Conservation (phyloP, 2,888 invertebrate genomes). For the Phaedon cochleariae region DNA sequence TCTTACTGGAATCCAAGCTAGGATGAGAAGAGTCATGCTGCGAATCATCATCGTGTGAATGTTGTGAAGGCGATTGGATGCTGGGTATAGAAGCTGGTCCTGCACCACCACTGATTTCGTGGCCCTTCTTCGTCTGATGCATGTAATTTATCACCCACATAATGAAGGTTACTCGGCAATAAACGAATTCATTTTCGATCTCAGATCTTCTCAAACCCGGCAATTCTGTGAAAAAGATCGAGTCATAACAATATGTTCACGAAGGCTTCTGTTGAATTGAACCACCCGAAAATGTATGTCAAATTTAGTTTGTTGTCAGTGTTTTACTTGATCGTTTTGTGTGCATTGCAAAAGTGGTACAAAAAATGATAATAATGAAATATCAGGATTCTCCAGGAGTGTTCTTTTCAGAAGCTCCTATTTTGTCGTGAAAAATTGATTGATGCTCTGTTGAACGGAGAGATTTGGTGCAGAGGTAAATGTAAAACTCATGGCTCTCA, state of each 20-base stretch:
- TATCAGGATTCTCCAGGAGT: no score
- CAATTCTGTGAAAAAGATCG: conserved; percentile 65
- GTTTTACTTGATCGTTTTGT: no score
- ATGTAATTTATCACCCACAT: conserved; percentile 90
- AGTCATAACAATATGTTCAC: no score
- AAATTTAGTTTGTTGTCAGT: not conserved
- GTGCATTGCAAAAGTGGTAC: no score
- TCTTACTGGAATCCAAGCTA: conserved; percentile 70
- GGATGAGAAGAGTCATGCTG: conserved; percentile 69
- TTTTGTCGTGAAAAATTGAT: no score
- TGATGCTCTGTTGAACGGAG: no score
- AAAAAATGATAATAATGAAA: no score
- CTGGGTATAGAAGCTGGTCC: conserved; percentile 34
- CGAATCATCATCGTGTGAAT: conserved; percentile 61
- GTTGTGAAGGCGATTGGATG: conserved; percentile 26
- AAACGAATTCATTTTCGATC: conserved; percentile 71
- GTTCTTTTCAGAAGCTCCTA: no score
- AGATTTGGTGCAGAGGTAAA: no score
- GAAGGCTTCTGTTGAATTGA: no score
- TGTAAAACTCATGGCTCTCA: no score
- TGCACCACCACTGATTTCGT: conserved; percentile 50
- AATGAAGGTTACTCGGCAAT: conserved; percentile 85
- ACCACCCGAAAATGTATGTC: no score
- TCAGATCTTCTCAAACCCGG: conserved; percentile 78
- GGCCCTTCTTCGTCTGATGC: conserved; percentile 75